phyloP scores from a whole-genome alignment of 1,140 invertebrate genomes.

The Drosophila eugracilis region DNA sequence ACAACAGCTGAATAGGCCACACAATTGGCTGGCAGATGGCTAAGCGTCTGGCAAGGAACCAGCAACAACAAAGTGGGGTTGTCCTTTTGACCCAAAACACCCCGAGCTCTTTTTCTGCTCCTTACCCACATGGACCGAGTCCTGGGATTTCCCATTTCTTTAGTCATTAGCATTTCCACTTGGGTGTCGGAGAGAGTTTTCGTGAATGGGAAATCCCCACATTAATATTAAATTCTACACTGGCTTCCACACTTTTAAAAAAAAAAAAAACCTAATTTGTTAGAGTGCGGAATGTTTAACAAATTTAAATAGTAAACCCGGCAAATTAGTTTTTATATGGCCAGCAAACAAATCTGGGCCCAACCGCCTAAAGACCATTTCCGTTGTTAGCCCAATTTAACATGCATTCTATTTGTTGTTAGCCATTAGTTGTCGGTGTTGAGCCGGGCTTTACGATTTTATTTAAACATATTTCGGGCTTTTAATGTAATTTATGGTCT shows the following conservation, averaged over 20 bases:
- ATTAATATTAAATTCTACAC: conserved; percentile 67
- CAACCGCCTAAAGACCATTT: conserved; percentile 39
- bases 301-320: conserved; percentile 53
- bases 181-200: conserved; percentile 2
- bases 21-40: conserved; percentile 79
- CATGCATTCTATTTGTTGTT: conserved; percentile 45
- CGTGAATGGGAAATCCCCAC: conserved; percentile 57
- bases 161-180: conserved; percentile 63
- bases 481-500: conserved; percentile 36
- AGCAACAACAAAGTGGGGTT: conserved; percentile 53
- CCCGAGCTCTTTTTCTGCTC: neutral
- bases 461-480: conserved; percentile 49
- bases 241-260: conserved; percentile 12
- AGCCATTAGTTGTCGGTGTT: conserved; percentile 36
- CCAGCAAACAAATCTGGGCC: conserved; percentile 49
- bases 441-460: conserved; percentile 40
- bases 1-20: conserved; percentile 52
- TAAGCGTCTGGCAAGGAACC: conserved; percentile 55
- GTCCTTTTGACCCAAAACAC: conserved; percentile 37
- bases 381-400: conserved; percentile 42
- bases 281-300: conserved; percentile 42
- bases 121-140: conserved; percentile 13
- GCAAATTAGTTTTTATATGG: conserved; percentile 51
- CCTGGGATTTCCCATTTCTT: conserved; percentile 44
- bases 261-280: conserved; percentile 53